Percentiles rank a stretch among this genome's conserved stretches.
These are phyloP conservation scores for Sinotaia quadrata DNA, from an alignment of 2,888 invertebrate genomes.

Conservation along the genomic window DNA sequence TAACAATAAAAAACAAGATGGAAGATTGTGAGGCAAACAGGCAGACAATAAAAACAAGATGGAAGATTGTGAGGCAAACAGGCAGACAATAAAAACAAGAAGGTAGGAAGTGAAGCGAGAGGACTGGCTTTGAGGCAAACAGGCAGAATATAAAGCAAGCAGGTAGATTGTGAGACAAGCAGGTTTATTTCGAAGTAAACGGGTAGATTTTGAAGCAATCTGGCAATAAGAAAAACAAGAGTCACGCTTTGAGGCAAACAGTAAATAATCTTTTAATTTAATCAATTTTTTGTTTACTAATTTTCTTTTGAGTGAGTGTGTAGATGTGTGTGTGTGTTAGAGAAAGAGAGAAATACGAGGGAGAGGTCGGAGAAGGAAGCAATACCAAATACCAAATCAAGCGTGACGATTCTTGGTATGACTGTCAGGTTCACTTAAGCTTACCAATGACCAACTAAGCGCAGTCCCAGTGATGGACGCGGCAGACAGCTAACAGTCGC, in stretches of 20 bases:
- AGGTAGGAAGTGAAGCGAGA: constrained; percentile 1
- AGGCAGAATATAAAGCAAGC: background rate
- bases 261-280: no score
- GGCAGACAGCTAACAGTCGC: no score
- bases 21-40: background rate
- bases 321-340: constrained; percentile 5
- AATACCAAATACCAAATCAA: no score
- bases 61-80: background rate
- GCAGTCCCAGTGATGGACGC: no score
- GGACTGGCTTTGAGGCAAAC: background rate
- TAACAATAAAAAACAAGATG: background rate
- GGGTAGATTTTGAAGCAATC: background rate
- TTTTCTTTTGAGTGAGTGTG: background rate
- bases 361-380: background rate
- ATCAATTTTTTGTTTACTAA: no score
- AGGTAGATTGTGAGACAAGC: constrained; percentile 1
- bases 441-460: no score
- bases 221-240: background rate
- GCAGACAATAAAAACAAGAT: background rate
- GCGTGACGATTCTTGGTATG: no score
- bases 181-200: constrained; percentile 1
- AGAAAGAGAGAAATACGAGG: background rate
- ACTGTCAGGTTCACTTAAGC: no score
- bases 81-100: constrained; percentile 1
- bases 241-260: no score